Evolutionary conservation across 1,140 invertebrate genomes (phyloP).

Genomic region (Alviniconcha marisindica): DNA sequence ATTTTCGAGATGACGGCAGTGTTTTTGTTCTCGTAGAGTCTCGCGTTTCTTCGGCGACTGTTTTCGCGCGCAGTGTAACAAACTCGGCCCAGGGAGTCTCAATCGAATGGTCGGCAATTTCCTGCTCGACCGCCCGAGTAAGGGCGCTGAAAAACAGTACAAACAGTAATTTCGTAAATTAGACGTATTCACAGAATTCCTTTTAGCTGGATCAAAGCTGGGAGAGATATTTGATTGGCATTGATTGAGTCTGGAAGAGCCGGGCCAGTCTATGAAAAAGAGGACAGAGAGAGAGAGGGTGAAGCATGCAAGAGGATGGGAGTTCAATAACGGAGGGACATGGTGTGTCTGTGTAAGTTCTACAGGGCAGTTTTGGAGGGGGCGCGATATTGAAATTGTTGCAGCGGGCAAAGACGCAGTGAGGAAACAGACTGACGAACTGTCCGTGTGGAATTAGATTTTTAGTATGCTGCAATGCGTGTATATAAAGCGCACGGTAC

Average conservation of each 20-base stretch:
- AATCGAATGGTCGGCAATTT: conserved; percentile 24
- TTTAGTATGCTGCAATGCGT: too few species aligned
- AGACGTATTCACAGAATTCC: conserved; percentile 38
- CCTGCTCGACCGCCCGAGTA: conserved; percentile 16
- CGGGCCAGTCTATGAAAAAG: background rate
- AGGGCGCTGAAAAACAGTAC: conserved; percentile 25
- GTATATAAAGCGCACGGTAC: too few species aligned
- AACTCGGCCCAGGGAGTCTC: background rate
- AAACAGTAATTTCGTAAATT: conserved; percentile 45
- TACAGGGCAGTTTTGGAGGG: background rate
- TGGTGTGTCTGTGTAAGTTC: background rate
- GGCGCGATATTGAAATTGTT: background rate
- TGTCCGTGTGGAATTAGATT: too few species aligned
- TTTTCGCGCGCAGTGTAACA: background rate
- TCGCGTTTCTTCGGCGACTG: background rate
- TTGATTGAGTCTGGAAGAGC: conserved; percentile 36
- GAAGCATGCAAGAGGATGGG: background rate
- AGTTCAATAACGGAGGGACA: background rate
- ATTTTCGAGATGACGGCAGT: background rate
- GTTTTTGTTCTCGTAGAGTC: conserved; percentile 7
- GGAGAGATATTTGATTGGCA: conserved; percentile 36
- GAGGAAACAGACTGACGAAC: too few species aligned
- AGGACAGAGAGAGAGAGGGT: background rate
- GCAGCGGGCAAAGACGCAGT: too few species aligned
- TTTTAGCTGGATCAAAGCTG: conserved; percentile 36